phyloP scores from a whole-genome alignment of 2,113 vertebrate genomes.

The Indicator indicator region DNA sequence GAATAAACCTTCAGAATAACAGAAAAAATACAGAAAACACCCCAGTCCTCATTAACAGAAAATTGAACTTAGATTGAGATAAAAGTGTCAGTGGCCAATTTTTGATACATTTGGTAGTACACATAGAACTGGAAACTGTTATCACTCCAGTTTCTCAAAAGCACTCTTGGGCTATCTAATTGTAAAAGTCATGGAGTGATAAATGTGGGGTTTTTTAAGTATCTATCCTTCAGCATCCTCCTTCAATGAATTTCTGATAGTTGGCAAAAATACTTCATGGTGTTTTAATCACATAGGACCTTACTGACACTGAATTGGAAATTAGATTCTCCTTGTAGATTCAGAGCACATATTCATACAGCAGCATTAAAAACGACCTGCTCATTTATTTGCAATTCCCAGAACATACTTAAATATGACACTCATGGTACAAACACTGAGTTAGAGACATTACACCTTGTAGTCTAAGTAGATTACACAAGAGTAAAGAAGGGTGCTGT shows the following conservation, averaged over 20 bases:
- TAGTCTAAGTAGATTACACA: background rate
- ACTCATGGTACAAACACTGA: background rate
- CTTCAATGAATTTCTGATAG: background rate
- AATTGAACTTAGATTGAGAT: constrained; percentile 41
- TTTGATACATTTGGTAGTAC: background rate
- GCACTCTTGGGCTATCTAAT: background rate
- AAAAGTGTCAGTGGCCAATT: background rate
- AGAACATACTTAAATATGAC: background rate
- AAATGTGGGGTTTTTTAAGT: background rate
- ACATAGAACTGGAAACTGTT: background rate
- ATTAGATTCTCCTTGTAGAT: background rate
- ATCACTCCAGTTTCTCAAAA: constrained; percentile 23
- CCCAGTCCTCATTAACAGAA: constrained; percentile 9
- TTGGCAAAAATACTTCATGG: background rate
- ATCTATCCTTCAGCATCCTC: background rate
- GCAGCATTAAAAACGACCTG: background rate
- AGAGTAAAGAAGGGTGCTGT: background rate
- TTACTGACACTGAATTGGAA: background rate
- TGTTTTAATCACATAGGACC: background rate
- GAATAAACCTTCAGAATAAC: constrained; percentile 62
- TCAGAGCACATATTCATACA: background rate
- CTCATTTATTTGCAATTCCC: background rate
- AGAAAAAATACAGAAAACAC: constrained; percentile 1
- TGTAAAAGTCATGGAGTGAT: background rate
- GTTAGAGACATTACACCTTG: background rate